Evolutionary conservation across 2,113 vertebrate species (phyloP), one percentile per base, ranked within the genome.

Genomic region (Psittacara wagleri): DNA sequence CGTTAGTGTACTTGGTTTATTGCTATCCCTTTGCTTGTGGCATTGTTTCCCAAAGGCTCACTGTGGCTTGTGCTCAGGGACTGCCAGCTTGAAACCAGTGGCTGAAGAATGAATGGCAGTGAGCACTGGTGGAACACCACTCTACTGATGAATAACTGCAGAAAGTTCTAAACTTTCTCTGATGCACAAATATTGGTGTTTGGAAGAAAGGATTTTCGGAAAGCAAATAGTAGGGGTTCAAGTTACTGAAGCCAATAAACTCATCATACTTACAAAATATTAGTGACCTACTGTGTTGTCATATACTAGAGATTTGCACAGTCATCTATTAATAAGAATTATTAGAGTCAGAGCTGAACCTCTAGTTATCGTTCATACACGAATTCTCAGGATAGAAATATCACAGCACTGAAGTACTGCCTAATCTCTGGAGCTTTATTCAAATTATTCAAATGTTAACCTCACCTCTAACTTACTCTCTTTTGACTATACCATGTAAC

Each of bases 31-130:
- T 89, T 88, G 52, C 28, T 62, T 2, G 5, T 9, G 52, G 10
- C 15, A 31, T 10, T 64, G 13, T 28, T 64, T 67, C 33, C 15
- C 28, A 19, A 64, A 29, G 41, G 23, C 39, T 81, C 0, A 0
- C 41, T 16, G 2, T 33, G 43, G 28, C 37, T 51, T 33, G 14
- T 88, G 28, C 72, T 69, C 28, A 31, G 28, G 16, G 33, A 44
- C 31, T 86, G 54, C 68, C 72, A 66, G 41, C 14, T 8, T 29
- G 23, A 90, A 46, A 31, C n/a, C 4, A 37, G 13, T 0, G 17
- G 18, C 33, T 13, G 55, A 81, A 37, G 62, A 76, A 74, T 27
- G 37, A 81, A 74, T 7, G 28, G 17, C n/a, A 68, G 20, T 2
- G 25, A 83, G 23, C 28, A n/a, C 29, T 3, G 2, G 17, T 5